Base-by-base conservation (phyloP, 2,888 invertebrate species). In the Eupelmus urozonus region DNA sequence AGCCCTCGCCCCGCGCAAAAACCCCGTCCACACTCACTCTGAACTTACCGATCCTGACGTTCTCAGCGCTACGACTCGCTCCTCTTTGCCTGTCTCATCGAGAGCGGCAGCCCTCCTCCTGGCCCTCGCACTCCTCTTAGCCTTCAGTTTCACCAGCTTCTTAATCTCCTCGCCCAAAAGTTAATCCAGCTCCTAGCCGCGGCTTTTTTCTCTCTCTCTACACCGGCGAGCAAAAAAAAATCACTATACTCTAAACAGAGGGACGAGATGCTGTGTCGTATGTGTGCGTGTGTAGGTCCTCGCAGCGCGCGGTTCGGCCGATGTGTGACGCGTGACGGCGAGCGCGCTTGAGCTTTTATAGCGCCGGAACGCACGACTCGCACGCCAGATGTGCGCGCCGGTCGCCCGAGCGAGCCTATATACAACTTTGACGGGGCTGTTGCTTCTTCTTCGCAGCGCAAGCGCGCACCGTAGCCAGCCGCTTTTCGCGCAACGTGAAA, bases 321-420 rank as follows among this genome's bases (percentile, higher is more conserved):
- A 85, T 85, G 85, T 88, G 84, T 87, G 87, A 88, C 86, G 87
- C 23, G 85, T 81, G 84, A 81, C 83, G 85, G 81, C 82, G 80
- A 83, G 80, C 84, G 83, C 84, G 83, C 83, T 82, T 82, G 85
- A 84, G 87, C 87, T 87, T 88, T 87, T 88, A 88, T 88, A 88
- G 88, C 80, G 88, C 80, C 81, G 79, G 80, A 34, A 25, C 25
- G 11, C 18, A 13, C n/a, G 66, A 13, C 49, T 16, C 40, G 60
- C 62, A 51, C 51, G 40, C 23, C 13, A 40, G 3, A 0, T 5
- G 18, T 5, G 0, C 11, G 23, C 45, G 51, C 9, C 40, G 42
- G 11, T 18, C 45, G 65, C 55, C 40, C 45, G 25, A 34, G 34
- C 3, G 34, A 34, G 34, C 16, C n/a, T n/a, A n/a, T n/a, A n/a